Conservation (phyloP, 1,140 invertebrate species). For the Drosophila subpulchrella region DNA sequence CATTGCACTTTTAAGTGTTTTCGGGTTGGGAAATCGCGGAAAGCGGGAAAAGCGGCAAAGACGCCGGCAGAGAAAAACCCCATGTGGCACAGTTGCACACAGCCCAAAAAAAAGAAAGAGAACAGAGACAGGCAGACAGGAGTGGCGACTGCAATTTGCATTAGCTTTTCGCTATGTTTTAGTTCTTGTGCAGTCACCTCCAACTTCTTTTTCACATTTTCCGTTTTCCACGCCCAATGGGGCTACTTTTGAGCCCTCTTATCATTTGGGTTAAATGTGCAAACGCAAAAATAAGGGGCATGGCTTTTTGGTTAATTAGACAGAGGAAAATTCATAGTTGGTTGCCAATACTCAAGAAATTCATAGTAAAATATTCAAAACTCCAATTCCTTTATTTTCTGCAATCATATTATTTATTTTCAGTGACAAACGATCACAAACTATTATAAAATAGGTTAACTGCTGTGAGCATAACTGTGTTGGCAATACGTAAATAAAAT, state of each 20-base stretch:
- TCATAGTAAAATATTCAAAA: no score
- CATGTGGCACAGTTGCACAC: conserved; percentile 55
- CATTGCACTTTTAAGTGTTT: conserved; percentile 75
- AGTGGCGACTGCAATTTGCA: conserved; percentile 52
- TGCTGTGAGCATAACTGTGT: not conserved
- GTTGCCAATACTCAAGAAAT: not conserved
- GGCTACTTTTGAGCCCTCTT: conserved; percentile 54
- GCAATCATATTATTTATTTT: no score
- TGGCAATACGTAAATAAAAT: not conserved
- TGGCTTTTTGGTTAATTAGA: conserved; percentile 4
- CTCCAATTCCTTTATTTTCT: no score
- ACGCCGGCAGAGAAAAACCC: conserved; percentile 38
- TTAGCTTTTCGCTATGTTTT: conserved; percentile 28
- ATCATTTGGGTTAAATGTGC: conserved; percentile 54
- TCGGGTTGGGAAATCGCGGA: conserved; percentile 29
- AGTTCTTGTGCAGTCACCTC: conserved; percentile 23
- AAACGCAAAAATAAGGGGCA: not conserved
- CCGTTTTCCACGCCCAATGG: conserved; percentile 36
- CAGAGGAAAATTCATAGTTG: not conserved
- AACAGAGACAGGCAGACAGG: conserved; percentile 29
- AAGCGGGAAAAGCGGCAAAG: conserved; percentile 5
- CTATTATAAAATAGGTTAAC: not conserved
- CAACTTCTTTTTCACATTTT: conserved; percentile 21
- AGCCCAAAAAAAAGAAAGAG: conserved; percentile 13
- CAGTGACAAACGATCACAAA: not conserved